Percentiles rank a stretch among this genome's conserved stretches.
Evolutionary conservation across 2,888 invertebrate genomes (phyloP).

Genomic region (Zaprionus bogoriensis): DNA sequence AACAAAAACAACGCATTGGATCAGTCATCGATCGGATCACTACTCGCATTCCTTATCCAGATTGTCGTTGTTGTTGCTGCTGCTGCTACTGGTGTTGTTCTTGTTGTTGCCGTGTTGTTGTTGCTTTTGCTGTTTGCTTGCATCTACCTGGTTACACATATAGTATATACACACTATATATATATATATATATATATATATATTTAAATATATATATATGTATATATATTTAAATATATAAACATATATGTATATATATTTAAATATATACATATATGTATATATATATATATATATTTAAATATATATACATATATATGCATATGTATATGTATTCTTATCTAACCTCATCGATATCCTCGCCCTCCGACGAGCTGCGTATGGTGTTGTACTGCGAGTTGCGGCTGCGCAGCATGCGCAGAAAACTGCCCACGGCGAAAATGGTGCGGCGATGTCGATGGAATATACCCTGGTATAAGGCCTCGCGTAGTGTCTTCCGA

Average conservation of each 20-base stretch:
- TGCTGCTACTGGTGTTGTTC: constrained; percentile 21
- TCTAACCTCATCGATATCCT: constrained; percentile 83
- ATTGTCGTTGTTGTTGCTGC: constrained; percentile 41
- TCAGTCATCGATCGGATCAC: neutral
- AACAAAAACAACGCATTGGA: constrained; percentile 3
- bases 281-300: constrained; percentile 8
- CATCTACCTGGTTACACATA: constrained; percentile 17
- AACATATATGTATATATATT: constrained; percentile 50
- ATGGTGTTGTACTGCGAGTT: constrained; percentile 91
- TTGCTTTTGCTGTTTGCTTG: constrained; percentile 3
- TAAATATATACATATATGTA: constrained; percentile 52
- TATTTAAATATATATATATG: constrained; percentile 6
- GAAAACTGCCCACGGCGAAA: constrained; percentile 89
- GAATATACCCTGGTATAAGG: constrained; percentile 90
- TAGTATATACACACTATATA: constrained; percentile 23
- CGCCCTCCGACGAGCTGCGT: constrained; percentile 84
- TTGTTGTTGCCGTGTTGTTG: constrained; percentile 14
- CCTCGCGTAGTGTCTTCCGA: constrained; percentile 88
- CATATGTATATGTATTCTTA: constrained; percentile 67
- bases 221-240: no score
- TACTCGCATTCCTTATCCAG: constrained; percentile 13
- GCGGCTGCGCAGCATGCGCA: constrained; percentile 89
- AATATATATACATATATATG: no score
- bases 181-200: constrained; percentile 2
- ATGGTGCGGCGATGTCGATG: constrained; percentile 90